Evolutionary conservation across 30 jellyfish, hydroid and myxozoan genomes (phyloP).

Genomic region (Haliclystus octoradiatus): DNA sequence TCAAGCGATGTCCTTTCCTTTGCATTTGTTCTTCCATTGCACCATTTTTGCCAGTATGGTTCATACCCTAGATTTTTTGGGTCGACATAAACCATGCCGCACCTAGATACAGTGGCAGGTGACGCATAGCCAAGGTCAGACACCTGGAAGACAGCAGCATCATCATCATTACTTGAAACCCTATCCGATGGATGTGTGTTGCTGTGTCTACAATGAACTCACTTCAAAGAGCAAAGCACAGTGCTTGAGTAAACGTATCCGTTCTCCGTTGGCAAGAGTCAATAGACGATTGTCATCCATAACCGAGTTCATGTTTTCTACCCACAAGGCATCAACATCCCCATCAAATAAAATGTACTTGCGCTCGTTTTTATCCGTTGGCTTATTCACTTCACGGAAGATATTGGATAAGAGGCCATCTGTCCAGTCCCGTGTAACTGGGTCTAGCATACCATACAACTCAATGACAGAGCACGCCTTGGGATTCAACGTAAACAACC

Average conservation of each 20-base stretch:
- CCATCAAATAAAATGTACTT: slow-evolving; percentile 94
- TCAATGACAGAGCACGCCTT: slow-evolving; percentile 98
- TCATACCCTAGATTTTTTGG: slow-evolving; percentile 96
- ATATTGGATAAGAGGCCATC: slow-evolving; percentile 94
- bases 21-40: slow-evolving; percentile 56
- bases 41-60: slow-evolving; percentile 96
- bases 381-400: slow-evolving; percentile 93
- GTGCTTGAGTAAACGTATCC: slow-evolving; percentile 90
- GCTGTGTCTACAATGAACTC: not conserved
- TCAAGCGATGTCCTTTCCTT: slow-evolving; percentile 57
- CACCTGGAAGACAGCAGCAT: slow-evolving; percentile 49
- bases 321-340: slow-evolving; percentile 99
- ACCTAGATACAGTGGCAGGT: slow-evolving; percentile 98
- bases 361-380: slow-evolving; percentile 95
- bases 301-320: slow-evolving; percentile 97
- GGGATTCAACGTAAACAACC: slow-evolving; percentile 83
- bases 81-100: slow-evolving; percentile 99
- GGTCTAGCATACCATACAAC: slow-evolving; percentile 93
- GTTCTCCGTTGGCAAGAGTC: slow-evolving; percentile 97
- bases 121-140: slow-evolving; percentile 94
- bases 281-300: slow-evolving; percentile 98
- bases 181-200: no score
- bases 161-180: no score
- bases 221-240: slow-evolving; percentile 98
- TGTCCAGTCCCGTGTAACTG: slow-evolving; percentile 99